Evolutionary conservation across 2,113 vertebrate species (phyloP), one percentile per base, ranked within the genome.

Genomic region (Marmota flaviventris): DNA sequence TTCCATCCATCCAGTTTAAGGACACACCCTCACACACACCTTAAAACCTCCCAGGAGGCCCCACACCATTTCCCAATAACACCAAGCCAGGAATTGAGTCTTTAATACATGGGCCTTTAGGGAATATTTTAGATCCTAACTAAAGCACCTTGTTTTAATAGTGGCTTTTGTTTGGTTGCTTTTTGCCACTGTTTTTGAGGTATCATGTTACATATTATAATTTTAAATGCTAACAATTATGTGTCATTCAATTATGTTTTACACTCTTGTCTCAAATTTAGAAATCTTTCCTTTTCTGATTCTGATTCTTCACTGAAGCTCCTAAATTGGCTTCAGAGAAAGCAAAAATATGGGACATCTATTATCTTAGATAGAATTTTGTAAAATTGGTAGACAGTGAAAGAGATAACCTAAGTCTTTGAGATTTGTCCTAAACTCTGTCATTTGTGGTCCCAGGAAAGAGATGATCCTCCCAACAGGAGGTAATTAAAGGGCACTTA

Each of bases 361-460:
- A 7, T n/a, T 91, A 69, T 42, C 42, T 94, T 87, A 45, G 27
- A 22, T 14, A 82, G 76, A 78, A 73, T 79, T 91, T 95, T 73
- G 17, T 53, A 45, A 84, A 79, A 53, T 81, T 53, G 45, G 65
- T 69, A 79, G 61, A 77, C 7, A 39, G 16, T 72, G 45, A 84
- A 65, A 89, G 25, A 11, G 39, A 53, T 45, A 75, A 53, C 8
- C 56, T 2, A 42, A 58, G 24, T 95, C n/a, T 91, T 78, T 94
- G 14, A 63, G 61, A 29, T 78, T 51, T 81, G 79, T 39, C 73
- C 78, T 42, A 5, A 89, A 67, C 3, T 27, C 39, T 53, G 25
- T 65, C 24, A 16, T 34, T 11, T 76, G 42, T 61, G 73, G 34
- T 22, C 48, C 39, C 58, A 56, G 61, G 5, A 85, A 56, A 20